These are phyloP conservation scores for Onchidella celtica DNA, from an alignment of 2,888 invertebrate genomes.

Conservation along the genomic window DNA sequence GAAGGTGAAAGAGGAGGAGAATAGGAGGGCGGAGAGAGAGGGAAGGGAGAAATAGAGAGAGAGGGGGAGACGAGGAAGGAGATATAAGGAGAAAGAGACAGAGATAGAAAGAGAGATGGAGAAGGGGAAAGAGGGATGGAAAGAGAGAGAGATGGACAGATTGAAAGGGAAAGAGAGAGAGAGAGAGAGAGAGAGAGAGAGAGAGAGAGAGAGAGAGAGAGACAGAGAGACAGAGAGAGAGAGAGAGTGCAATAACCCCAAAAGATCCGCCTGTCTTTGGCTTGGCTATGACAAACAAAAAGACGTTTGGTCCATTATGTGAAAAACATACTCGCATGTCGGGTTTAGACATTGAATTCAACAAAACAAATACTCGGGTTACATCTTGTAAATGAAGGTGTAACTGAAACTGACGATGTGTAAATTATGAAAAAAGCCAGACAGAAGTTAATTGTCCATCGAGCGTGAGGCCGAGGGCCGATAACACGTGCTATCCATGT, in stretches of 20 bases:
- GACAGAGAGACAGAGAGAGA: neutral
- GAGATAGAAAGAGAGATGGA: neutral
- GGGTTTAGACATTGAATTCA: no score
- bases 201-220: conserved; percentile 13
- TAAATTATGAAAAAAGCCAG: no score
- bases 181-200: conserved; percentile 19
- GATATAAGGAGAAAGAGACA: neutral
- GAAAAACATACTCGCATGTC: no score
- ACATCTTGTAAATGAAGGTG: no score
- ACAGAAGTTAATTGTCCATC: neutral
- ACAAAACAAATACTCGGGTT: no score
- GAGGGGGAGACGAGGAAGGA: neutral
- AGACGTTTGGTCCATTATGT: no score
- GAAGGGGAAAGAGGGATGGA: no score
- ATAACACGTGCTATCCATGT: neutral
- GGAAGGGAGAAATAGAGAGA: neutral
- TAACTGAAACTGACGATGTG: no score
- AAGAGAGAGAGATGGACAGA: no score
- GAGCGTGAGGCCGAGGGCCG: neutral
- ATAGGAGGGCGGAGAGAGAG: neutral
- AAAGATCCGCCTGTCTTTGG: no score
- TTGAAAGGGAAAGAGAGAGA: no score
- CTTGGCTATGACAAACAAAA: no score
- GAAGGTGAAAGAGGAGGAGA: neutral
- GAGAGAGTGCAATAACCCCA: neutral